Conservation (phyloP, 2,888 invertebrate species). For the Drosophila parthenogenetica region DNA sequence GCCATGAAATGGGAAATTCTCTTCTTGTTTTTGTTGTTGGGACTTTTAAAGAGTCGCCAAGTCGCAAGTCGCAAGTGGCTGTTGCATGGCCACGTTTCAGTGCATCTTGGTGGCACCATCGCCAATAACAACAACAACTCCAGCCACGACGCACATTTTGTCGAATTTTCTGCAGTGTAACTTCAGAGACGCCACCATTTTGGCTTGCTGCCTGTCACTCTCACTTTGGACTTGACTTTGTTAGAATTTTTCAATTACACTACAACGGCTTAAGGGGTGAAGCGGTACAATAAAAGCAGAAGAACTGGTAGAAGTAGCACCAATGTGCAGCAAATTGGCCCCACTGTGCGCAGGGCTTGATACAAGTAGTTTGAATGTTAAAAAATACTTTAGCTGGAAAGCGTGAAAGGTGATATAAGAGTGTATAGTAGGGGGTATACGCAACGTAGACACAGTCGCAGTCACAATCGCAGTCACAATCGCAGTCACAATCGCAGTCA, state of each 20-base stretch:
- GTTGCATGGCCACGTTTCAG: slow-evolving; percentile 63
- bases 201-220: slow-evolving; percentile 73
- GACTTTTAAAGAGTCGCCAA: slow-evolving; percentile 19
- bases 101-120: slow-evolving; percentile 37
- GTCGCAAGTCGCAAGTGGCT: slow-evolving; percentile 42
- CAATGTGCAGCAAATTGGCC: slow-evolving; percentile 62
- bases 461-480: too few species aligned
- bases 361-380: slow-evolving; percentile 64
- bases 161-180: slow-evolving; percentile 77
- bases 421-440: not conserved
- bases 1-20: slow-evolving; percentile 82
- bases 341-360: slow-evolving; percentile 41
- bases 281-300: slow-evolving; percentile 10
- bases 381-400: slow-evolving; percentile 50
- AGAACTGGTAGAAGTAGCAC: slow-evolving; percentile 50
- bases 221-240: slow-evolving; percentile 82
- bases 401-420: not conserved
- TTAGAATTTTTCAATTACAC: slow-evolving; percentile 82
- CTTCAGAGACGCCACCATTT: slow-evolving; percentile 72
- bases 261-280: slow-evolving; percentile 53
- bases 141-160: slow-evolving; percentile 49
- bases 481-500: slow-evolving; percentile 22
- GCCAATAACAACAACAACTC: not conserved
- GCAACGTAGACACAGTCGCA: slow-evolving; percentile 29
- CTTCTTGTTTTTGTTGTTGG: slow-evolving; percentile 57